phyloP scores from a whole-genome alignment of 2,888 invertebrate species.

The Julus scanicus region DNA sequence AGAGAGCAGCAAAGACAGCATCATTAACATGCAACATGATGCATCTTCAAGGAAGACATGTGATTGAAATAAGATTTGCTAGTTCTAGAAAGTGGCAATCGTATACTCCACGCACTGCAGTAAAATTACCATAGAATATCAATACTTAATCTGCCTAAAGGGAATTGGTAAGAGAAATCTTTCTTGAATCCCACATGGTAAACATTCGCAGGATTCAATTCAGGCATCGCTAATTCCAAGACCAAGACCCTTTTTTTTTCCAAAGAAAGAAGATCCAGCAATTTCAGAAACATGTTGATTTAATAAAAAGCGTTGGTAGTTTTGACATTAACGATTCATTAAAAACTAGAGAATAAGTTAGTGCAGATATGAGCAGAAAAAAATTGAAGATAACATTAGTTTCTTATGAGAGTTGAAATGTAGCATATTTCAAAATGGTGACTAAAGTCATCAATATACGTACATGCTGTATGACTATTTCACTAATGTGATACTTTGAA shows the following conservation, averaged over 20 bases:
- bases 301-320: background rate
- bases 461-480: too few species aligned
- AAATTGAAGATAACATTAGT: too few species aligned
- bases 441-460: too few species aligned
- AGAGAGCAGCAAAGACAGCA: background rate
- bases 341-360: background rate
- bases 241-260: background rate
- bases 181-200: background rate
- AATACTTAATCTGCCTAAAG: background rate
- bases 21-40: background rate
- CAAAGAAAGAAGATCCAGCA: too few species aligned
- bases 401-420: too few species aligned
- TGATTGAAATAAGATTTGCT: background rate
- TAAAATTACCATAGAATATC: conserved; percentile 5
- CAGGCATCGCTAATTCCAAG: background rate
- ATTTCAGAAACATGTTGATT: background rate
- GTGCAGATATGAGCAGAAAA: too few species aligned
- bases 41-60: background rate
- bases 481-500: too few species aligned
- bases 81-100: background rate
- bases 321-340: background rate
- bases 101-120: background rate
- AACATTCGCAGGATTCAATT: background rate
- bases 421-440: too few species aligned
- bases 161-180: conserved; percentile 14